These are phyloP conservation scores for Eilema depressum DNA, from an alignment of 2,888 invertebrate species.

Conservation along the genomic window DNA sequence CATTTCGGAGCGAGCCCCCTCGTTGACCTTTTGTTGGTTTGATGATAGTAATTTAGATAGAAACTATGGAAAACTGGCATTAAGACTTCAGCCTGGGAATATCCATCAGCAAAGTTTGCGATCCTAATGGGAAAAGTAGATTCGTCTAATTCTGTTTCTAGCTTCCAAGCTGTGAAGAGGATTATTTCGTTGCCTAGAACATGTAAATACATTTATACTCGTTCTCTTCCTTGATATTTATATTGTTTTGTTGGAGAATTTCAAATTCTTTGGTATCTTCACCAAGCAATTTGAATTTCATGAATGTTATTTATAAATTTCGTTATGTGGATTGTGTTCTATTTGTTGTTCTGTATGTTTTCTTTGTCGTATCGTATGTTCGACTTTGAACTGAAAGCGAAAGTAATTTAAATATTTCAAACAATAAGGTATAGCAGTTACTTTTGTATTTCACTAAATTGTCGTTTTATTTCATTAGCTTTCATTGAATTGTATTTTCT, in stretches of 20 bases:
- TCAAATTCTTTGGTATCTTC: background rate
- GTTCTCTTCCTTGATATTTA: background rate
- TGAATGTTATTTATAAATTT: background rate
- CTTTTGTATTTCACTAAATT: too few relatives aligned
- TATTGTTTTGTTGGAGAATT: background rate
- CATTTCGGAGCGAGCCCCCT: background rate
- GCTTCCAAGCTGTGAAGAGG: background rate
- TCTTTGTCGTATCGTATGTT: background rate
- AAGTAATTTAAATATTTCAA: background rate
- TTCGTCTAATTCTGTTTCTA: background rate
- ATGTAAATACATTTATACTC: background rate
- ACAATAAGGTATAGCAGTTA: background rate
- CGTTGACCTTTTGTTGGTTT: background rate
- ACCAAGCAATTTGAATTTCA: background rate
- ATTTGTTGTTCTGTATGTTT: background rate
- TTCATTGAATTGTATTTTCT: too few relatives aligned
- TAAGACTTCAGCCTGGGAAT: slow-evolving; percentile 4
- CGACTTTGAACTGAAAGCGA: background rate
- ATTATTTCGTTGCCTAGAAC: background rate
- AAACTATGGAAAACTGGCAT: background rate
- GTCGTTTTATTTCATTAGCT: too few relatives aligned
- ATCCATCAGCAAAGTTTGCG: slow-evolving; percentile 3
- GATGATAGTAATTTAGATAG: slow-evolving; percentile 2
- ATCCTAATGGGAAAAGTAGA: background rate
- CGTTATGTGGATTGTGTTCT: background rate